Evolutionary conservation across 2,888 invertebrate genomes (phyloP).

Genomic region (Ditula angustiorana): DNA sequence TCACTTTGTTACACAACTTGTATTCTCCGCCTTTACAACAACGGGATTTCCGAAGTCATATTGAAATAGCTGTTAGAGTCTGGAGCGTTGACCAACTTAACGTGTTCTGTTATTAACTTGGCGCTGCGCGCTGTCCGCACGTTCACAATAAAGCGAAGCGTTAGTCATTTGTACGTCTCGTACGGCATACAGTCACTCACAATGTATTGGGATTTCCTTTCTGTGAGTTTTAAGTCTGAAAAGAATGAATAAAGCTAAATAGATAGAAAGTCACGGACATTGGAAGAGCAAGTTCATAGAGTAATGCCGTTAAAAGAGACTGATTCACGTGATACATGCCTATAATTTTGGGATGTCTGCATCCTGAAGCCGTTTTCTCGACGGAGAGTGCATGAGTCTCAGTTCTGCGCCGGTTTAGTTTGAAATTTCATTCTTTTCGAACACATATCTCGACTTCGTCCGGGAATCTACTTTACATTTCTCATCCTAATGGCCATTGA

Average conservation of each 20-base stretch:
- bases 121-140: slow-evolving; percentile 16
- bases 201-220: neutral
- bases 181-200: neutral
- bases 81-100: slow-evolving; percentile 30
- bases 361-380: slow-evolving; percentile 61
- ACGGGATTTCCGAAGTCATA: slow-evolving; percentile 52
- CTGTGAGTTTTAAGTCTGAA: neutral
- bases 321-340: slow-evolving; percentile 55
- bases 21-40: slow-evolving; percentile 47
- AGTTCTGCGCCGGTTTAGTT: slow-evolving; percentile 70
- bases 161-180: slow-evolving; percentile 14
- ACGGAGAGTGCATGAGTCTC: slow-evolving; percentile 53
- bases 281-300: slow-evolving; percentile 35
- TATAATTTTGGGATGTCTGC: slow-evolving; percentile 59
- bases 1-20: slow-evolving; percentile 66
- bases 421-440: slow-evolving; percentile 81
- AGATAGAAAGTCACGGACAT: slow-evolving; percentile 1
- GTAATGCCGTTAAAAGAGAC: slow-evolving; percentile 11
- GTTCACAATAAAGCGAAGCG: slow-evolving; percentile 14
- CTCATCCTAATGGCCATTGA: slow-evolving; percentile 85
- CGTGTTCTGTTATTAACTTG: slow-evolving; percentile 36
- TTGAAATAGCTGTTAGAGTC: slow-evolving; percentile 50
- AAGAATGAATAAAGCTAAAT: neutral
- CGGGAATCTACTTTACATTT: slow-evolving; percentile 84
- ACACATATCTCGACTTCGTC: slow-evolving; percentile 81